Evolutionary conservation across 1,140 invertebrate genomes (phyloP).

Genomic region (Aphis craccivora): DNA sequence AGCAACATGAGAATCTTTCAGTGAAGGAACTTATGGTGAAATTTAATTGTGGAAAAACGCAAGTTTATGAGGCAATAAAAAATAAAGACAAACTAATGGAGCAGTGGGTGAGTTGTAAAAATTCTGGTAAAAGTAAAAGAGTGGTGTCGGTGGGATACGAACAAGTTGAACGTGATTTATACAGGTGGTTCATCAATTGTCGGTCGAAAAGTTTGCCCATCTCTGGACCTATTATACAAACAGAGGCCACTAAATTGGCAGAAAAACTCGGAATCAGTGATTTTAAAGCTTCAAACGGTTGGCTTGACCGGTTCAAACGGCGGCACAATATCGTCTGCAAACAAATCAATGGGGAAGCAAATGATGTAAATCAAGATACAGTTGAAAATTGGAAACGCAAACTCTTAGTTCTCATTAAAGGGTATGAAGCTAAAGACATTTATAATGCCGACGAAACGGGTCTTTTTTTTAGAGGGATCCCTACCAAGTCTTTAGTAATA

Average conservation of each 20-base stretch:
- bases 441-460: not conserved
- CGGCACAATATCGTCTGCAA: not conserved
- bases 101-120: not conserved
- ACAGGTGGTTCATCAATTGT: not conserved
- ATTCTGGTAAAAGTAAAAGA: not conserved
- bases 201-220: not conserved
- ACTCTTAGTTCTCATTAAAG: not conserved
- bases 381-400: not conserved
- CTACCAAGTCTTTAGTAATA: not conserved
- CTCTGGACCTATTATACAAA: not conserved
- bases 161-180: not conserved
- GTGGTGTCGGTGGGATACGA: not conserved
- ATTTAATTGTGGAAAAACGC: no score
- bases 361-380: not conserved
- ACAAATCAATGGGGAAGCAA: not conserved
- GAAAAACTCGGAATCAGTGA: not conserved
- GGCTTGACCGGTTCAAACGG: not conserved
- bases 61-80: no score
- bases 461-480: not conserved
- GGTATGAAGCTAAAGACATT: not conserved
- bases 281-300: not conserved
- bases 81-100: not conserved
- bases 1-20: no score
- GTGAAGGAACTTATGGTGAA: no score
- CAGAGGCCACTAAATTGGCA: not conserved